Base-by-base conservation (phyloP, 1,140 invertebrate species). In the Rhopalosiphum maidis region DNA sequence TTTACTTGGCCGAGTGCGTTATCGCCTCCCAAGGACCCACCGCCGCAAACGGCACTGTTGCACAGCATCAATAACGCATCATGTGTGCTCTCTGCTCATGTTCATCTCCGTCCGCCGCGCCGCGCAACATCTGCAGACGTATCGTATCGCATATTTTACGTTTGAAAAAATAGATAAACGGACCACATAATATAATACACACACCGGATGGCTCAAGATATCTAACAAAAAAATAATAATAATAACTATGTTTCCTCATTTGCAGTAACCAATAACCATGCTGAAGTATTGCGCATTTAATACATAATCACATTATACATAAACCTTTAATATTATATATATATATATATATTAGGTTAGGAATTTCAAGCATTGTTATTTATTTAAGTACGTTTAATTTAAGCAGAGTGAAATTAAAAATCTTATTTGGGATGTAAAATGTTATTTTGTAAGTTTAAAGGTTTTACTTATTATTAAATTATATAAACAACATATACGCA, bases 171-270 rank as follows among this genome's bases (percentile, higher is more conserved):
- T 77, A 41, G 9, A 54, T 51, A 51, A 54, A 55, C 48, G 18
- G 7, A 90, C n/a, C 51, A 43, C 35, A 60, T 43, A 90, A 41
- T 60, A 89, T 35, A 60, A 23, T 5, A 43, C n/a, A 55, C 54
- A 92, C 11, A 93, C 91, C 91, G 91, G 91, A 93, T 93, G 82
- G 91, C 91, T 93, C 91, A 93, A 93, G 91, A 92, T 92, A 92
- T 68, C 60, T 68, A 30, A 68, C 23, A 60, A 68, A 37, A 37
- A 68, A 77, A 77, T 30, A 60, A 11, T 60, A 77, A 77, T 77
- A 77, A 35, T n/a, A 68, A n/a, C 60, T 15, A 77, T 30, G n/a
- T n/a, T 77, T 77, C 60, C 60, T 77, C 60, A 37, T 37, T 37
- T 77, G 15, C 60, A 77, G 60, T n/a, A n/a, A 15, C 30, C 60